phyloP scores from a whole-genome alignment of 2,113 vertebrate species.

The Xiphias gladius region DNA sequence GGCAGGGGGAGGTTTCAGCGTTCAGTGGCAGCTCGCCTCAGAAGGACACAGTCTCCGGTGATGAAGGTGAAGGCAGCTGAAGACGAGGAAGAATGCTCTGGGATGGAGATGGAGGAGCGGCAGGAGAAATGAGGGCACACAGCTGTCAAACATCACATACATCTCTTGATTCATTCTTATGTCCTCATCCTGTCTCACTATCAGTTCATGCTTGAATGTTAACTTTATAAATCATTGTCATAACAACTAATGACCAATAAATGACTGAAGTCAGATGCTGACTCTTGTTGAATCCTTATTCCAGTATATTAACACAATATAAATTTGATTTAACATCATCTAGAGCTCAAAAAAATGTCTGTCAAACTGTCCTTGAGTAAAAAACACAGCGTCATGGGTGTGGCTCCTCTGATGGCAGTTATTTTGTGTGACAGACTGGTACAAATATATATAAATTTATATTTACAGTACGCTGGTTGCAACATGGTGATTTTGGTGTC shows the following conservation, averaged over 20 bases:
- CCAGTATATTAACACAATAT: neutral
- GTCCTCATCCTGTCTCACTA: constrained; percentile 3
- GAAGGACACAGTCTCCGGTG: constrained; percentile 29
- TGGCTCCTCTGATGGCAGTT: constrained; percentile 22
- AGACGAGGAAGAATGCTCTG: constrained; percentile 76
- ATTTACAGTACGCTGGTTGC: constrained; percentile 32
- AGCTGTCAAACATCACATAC: neutral
- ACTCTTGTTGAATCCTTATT: constrained; percentile 21
- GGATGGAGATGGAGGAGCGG: constrained; percentile 55
- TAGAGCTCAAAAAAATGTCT: constrained; percentile 4
- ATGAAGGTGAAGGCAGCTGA: constrained; percentile 44
- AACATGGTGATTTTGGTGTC: constrained; percentile 34
- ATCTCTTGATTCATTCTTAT: constrained; percentile 20
- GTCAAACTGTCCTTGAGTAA: neutral
- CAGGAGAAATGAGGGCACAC: constrained; percentile 31
- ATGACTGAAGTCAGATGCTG: constrained; percentile 26
- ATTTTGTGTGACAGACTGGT: constrained; percentile 21
- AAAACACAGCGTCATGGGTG: constrained; percentile 17
- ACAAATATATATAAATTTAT: constrained; percentile 41
- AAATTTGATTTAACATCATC: neutral
- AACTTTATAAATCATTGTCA: constrained; percentile 30
- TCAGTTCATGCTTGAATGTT: constrained; percentile 6
- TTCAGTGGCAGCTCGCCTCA: constrained; percentile 58
- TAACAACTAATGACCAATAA: constrained; percentile 59
- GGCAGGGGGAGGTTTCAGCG: constrained; percentile 66